Conservation (phyloP, 2,113 vertebrate genomes). For the Mandrillus leucophaeus region DNA sequence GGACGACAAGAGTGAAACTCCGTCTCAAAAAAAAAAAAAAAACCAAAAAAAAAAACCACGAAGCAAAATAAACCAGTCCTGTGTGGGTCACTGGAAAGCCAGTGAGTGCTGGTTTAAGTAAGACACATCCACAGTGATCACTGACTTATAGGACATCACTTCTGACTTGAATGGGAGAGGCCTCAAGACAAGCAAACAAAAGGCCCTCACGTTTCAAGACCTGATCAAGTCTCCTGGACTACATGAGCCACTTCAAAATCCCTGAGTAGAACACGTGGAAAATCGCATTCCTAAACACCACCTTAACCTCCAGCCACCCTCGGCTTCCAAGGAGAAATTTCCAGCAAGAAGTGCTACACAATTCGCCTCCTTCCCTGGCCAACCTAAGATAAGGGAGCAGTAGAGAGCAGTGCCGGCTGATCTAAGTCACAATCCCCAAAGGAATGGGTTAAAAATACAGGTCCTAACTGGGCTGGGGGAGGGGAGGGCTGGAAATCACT, state of each 20-base stretch:
- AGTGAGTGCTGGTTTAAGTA: too few species aligned
- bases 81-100: background rate
- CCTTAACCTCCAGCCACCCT: background rate
- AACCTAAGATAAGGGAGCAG: background rate
- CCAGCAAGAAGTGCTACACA: background rate
- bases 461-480: background rate
- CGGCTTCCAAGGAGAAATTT: too few species aligned
- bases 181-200: background rate
- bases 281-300: background rate
- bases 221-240: background rate
- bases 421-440: background rate
- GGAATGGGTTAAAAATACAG: rapidly evolving
- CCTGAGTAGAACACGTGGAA: background rate
- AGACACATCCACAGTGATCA: rapidly evolving
- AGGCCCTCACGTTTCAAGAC: background rate
- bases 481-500: background rate
- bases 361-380: background rate
- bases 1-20: too few species aligned
- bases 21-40: too few species aligned
- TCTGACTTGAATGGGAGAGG: background rate
- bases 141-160: background rate
- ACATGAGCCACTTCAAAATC: background rate
- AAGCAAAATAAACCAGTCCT: background rate
- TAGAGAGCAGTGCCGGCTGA: background rate
- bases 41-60: too few species aligned